Base-by-base conservation (phyloP, 2,888 invertebrate genomes). In the Tetropium fuscum region DNA sequence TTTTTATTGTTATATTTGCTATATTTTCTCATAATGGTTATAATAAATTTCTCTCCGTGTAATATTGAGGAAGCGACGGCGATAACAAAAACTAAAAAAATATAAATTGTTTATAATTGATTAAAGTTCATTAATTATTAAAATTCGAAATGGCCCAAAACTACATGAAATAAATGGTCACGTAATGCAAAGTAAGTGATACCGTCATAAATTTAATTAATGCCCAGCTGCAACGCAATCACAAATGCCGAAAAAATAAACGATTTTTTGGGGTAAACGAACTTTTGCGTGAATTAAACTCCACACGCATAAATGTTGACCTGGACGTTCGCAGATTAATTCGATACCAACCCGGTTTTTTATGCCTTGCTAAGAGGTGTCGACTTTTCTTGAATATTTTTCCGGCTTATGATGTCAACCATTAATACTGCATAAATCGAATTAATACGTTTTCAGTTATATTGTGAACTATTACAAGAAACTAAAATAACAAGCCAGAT, bases 191-290 rank as follows among this genome's bases (percentile, higher is more conserved):
- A 55, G 36, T 41, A 49, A 49, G 43, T 36, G 43, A 49, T 40
- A 51, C 51, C 40, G 18, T 27, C 51, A 51, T 51, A 49, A 49
- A 49, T 49, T 49, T 51, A 51, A 51, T 51, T 51, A 51, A 51
- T 51, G 22, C 51, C 10, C 51, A 20, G 51, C 18, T 27, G 40
- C 13, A 22, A 13, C 30, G 51, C 40, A 51, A 27, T 51, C 27
- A 25, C 40, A 40, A 16, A 51, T 51, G 51, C 51, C 51, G 51
- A 51, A 51, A 51, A 51, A 51, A 40, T 48, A 48, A 51, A 16
- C 18, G 16, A 8, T 19, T 27, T 48, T 38, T 38, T 8, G 51
- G 40, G 51, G 51, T 51, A 34, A 51, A 51, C 11, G 51, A 51
- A 51, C 51, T 15, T 38, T 20, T 10, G 19, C 19, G 25, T 49